Percentiles rank a stretch among this genome's conserved stretches.
These are phyloP conservation scores for Thunnus maccoyii DNA, from an alignment of 2,113 vertebrate species.

Conservation along the genomic window DNA sequence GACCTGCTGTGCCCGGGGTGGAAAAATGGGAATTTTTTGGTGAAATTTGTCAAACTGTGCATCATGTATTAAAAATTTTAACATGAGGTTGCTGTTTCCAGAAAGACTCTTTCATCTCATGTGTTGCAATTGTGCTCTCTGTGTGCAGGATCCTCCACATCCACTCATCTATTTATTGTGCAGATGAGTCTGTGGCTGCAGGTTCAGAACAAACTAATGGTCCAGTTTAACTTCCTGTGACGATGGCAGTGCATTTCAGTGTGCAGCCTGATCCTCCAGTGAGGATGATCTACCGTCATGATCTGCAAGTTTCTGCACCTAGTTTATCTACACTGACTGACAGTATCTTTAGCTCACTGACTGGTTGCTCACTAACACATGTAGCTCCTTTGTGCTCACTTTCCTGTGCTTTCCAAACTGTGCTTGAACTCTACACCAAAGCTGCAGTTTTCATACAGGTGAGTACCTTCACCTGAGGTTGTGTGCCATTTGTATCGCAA, in stretches of 20 bases:
- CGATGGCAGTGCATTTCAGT: conserved; percentile 28
- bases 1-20: conserved; percentile 21
- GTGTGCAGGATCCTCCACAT: background rate
- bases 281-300: background rate
- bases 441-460: conserved; percentile 12
- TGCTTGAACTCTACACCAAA: conserved; percentile 58
- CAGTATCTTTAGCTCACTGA: conserved; percentile 9
- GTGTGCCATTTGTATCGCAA: background rate
- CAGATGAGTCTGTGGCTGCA: conserved; percentile 7
- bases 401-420: conserved; percentile 67
- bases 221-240: conserved; percentile 5
- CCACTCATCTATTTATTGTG: conserved; percentile 2
- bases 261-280: conserved; percentile 15
- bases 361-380: background rate
- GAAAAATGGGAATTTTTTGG: background rate
- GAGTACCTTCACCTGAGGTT: conserved; percentile 11
- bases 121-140: conserved; percentile 36
- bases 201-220: background rate
- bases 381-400: conserved; percentile 47
- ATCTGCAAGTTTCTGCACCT: background rate
- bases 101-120: background rate
- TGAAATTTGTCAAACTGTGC: background rate
- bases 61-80: conserved; percentile 4
- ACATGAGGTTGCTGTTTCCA: background rate
- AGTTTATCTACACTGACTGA: background rate